Evolutionary conservation across 2,113 vertebrate genomes (phyloP), one percentile per base, ranked within the genome.

Genomic region (Ciconia stormi): DNA sequence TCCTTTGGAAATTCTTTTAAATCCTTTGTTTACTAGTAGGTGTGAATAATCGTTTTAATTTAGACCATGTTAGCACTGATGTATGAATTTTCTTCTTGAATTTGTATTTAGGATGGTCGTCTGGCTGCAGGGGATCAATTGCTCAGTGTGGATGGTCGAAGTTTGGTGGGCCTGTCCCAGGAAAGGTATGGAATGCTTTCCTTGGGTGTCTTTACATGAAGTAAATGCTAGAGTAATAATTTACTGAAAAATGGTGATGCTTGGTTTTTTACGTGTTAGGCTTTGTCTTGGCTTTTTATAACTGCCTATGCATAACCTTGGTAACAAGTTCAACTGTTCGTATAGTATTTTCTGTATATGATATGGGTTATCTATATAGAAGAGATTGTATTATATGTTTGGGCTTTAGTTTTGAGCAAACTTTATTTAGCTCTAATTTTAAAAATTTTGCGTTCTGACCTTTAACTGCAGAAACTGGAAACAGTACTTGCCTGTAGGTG

Each of bases 111-210:
- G 99, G 99, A 99, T 56, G 99, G 99, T 3, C 99, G 99, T 25
- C 96, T 99, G 91, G 99, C 99, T 8, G 99, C 99, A 40, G 99
- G 99, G 9, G 99, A 99, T 98, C 99, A 99, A 98, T 56, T 99
- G 84, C 97, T 99, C 70, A 99, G 99, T 44, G 99, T 99, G 87
- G 99, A 99, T 32, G 99, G 99, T 11, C 98, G 99, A 62, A 99
- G 99, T 93, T 97, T 99, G 86, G 99, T 99, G 27, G 99, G 99
- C 40, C 98, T 99, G 36, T 99, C 99, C 65, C 99, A 99, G 95
- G 99, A 99, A 98, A 99, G 99, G 99, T 99, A 98, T 0, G 1
- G 5, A 69, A 49, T 69, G 42, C 10, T 70, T 86, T 61, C 70
- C 7, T 53, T 52, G 13, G 11, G 16, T 81, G 30, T 46, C 63